Evolutionary conservation across 2,888 invertebrate species (phyloP), one percentile per base, ranked within the genome.

Genomic region (Diarsia brunnea): DNA sequence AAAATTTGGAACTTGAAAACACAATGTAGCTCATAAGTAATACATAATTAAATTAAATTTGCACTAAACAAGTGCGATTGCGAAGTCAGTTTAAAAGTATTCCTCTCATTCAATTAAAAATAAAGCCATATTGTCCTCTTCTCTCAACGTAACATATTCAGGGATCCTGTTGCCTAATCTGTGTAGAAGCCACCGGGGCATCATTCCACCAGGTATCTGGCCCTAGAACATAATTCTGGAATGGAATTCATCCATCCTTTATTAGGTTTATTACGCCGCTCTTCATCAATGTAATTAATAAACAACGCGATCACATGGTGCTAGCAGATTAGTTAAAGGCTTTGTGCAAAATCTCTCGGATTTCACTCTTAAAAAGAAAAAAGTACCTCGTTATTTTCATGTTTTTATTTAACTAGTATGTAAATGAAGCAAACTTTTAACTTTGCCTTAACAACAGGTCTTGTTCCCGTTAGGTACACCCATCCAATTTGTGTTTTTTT

Each of bases 241-340:
- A 31, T n/a, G 0, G 14, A n/a, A 45, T 24, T 45, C 16, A 69
- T 69, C 69, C 81, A 78, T 82, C 75, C 64, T 70, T 43, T 78
- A 81, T 78, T 75, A 84, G 73, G 58, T 70, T 47, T 78, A 81
- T 78, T 75, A 84, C 82, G 84, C 84, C 73, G 77, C 67, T 75
- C 24, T 67, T 61, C 11, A 16, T 63, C 16, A 70, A 67, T 81
- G 77, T 84, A n/a, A 61, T 61, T 38, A 61, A 55, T 38, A 78
- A 84, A 84, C 82, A 84, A 73, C 58, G 72, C 67, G 24, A 47
- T 84, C 85, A 81, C 75, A 64, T 77, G 72, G 61, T 67, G 31
- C 63, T 55, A 31, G 24, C 21, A 49, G 64, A 73, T 77, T 38
- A 70, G 5, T 75, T 64, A 19, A 38, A 64, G 68, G 60, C 74